Conservation (phyloP, 1,140 invertebrate genomes). For the Adelges cooleyi region DNA sequence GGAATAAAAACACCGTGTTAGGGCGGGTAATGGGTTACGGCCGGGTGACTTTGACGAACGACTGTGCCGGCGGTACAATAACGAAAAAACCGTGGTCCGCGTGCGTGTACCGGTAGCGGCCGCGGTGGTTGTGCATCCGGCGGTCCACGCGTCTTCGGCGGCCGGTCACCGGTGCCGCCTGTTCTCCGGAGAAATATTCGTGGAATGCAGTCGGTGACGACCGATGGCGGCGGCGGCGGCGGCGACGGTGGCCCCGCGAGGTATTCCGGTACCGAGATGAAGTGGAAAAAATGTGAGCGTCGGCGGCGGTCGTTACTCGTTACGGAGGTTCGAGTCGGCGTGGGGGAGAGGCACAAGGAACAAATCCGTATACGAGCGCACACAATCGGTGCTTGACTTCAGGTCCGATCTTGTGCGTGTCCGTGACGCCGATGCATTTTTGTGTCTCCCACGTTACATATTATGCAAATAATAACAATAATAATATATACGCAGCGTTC, state of each 20-base stretch:
- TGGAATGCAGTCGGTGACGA: conserved; percentile 12
- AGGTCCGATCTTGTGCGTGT: not conserved
- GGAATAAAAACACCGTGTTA: too few relatives aligned
- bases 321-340: not conserved
- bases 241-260: not conserved
- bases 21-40: too few relatives aligned
- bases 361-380: too few relatives aligned
- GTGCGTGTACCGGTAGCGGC: not conserved
- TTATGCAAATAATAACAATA: conserved; percentile 19
- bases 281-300: conserved; percentile 10
- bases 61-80: too few relatives aligned
- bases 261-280: not conserved
- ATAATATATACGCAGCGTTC: too few relatives aligned
- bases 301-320: not conserved
- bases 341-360: too few relatives aligned
- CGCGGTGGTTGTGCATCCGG: not conserved
- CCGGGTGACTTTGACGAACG: too few relatives aligned
- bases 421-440: not conserved
- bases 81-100: too few relatives aligned
- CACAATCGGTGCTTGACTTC: not conserved
- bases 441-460: not conserved
- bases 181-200: not conserved
- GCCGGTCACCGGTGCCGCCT: not conserved
- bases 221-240: not conserved
- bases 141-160: not conserved